These are phyloP conservation scores for Malurus cyaneus DNA, from an alignment of 2,113 vertebrate genomes.

Conservation along the genomic window DNA sequence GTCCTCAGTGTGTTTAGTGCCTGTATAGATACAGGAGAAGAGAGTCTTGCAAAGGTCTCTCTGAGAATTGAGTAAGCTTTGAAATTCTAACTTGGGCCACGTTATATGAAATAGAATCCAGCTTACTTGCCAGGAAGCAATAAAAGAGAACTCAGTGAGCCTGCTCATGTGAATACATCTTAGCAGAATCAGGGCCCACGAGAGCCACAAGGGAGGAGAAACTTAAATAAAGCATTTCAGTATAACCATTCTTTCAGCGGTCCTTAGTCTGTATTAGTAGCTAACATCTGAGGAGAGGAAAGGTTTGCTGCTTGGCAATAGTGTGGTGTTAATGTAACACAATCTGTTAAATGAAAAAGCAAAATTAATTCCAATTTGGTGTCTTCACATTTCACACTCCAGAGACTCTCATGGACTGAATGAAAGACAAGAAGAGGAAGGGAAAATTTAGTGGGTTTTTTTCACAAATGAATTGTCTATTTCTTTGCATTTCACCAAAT, in stretches of 20 bases:
- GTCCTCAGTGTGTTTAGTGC: background rate
- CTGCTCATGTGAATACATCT: constrained; percentile 31
- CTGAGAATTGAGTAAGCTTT: constrained; percentile 21
- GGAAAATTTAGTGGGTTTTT: background rate
- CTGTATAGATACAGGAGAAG: constrained; percentile 3
- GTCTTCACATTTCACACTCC: constrained; percentile 68
- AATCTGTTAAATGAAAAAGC: constrained; percentile 69
- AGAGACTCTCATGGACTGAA: constrained; percentile 56
- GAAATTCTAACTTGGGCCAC: constrained; percentile 42
- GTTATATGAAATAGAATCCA: constrained; percentile 41
- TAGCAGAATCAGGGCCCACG: constrained; percentile 6
- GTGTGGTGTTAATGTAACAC: constrained; percentile 64
- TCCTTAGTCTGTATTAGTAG: constrained; percentile 47
- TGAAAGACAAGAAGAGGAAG: constrained; percentile 28
- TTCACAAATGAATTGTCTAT: background rate
- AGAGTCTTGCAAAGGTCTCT: constrained; percentile 24
- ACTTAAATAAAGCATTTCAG: constrained; percentile 60
- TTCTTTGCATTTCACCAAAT: constrained; percentile 6
- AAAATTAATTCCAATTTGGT: constrained; percentile 70
- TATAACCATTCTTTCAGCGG: constrained; percentile 37
- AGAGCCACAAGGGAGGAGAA: constrained; percentile 24
- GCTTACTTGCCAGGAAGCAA: constrained; percentile 53
- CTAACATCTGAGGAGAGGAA: constrained; percentile 59
- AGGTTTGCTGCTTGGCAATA: constrained; percentile 64
- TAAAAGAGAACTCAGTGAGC: constrained; percentile 25